Percentiles rank a stretch among this genome's conserved stretches.
Conservation (phyloP, 2,113 vertebrate species). For the Pogona vitticeps region DNA sequence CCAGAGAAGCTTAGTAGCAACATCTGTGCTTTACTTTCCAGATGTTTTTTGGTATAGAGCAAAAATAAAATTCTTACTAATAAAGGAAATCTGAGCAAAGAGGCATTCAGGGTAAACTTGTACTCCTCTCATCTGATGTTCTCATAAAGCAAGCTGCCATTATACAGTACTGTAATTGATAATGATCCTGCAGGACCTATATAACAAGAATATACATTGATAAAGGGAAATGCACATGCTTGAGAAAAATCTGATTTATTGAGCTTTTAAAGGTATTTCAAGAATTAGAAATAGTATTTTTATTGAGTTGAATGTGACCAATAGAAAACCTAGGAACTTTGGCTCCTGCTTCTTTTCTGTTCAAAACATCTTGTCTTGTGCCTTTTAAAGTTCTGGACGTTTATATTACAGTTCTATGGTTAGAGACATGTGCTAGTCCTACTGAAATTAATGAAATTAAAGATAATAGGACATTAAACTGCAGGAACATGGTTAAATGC, state of each 20-base stretch:
- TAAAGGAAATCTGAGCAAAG: no score
- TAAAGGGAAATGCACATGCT: neutral
- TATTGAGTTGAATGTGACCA: neutral
- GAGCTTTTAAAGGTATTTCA: neutral
- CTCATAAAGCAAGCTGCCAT: neutral
- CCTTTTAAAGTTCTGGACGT: neutral
- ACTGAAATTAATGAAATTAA: neutral
- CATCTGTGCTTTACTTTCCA: conserved; percentile 3
- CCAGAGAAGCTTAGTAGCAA: neutral
- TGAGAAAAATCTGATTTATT: neutral
- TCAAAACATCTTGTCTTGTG: neutral
- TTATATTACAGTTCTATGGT: neutral
- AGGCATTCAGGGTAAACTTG: neutral
- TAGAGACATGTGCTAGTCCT: neutral
- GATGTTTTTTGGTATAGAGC: neutral
- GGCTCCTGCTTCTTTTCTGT: neutral
- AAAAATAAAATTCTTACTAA: neutral
- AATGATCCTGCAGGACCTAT: neutral
- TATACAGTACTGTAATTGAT: neutral
- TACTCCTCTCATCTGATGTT: neutral
- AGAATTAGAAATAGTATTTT: neutral
- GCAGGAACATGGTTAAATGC: neutral
- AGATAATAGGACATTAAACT: neutral
- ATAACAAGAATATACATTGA: neutral
- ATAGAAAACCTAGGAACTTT: neutral